Evolutionary conservation across 2,113 vertebrate genomes (phyloP).

Genomic region (Oreochromis aureus): DNA sequence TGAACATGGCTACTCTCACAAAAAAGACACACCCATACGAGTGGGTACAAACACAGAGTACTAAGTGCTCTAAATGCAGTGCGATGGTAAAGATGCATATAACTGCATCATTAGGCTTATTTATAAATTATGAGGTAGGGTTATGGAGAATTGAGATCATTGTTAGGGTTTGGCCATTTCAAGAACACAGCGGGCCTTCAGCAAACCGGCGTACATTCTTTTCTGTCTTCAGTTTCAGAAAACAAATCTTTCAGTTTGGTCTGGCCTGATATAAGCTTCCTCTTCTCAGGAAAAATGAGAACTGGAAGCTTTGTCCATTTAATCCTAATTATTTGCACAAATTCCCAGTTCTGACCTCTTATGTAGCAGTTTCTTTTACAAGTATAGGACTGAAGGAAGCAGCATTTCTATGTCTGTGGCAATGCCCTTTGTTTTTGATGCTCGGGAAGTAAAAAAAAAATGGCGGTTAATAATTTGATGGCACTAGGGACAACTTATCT

Average conservation of each 20-base stretch:
- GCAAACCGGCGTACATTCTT: not conserved
- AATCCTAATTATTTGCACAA: not conserved
- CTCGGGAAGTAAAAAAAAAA: not conserved
- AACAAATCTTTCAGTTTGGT: not conserved
- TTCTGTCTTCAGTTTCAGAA: not conserved
- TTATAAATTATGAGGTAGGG: not conserved
- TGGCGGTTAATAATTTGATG: not conserved
- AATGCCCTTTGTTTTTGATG: not conserved
- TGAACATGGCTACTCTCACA: not conserved
- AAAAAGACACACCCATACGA: not conserved
- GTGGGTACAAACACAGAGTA: not conserved
- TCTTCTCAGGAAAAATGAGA: not conserved
- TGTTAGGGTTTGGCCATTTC: not conserved
- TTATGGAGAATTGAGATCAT: constrained; percentile 4
- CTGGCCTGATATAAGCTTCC: not conserved
- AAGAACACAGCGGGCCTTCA: not conserved
- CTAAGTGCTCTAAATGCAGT: constrained; percentile 11
- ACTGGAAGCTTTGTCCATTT: not conserved
- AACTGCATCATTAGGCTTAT: not conserved
- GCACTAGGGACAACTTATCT: not conserved
- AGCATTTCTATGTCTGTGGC: not conserved
- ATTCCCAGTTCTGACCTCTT: not conserved
- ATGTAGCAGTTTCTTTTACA: not conserved
- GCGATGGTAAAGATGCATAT: not conserved
- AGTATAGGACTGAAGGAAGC: not conserved